Evolutionary conservation across 2,797 vertebrate species (phyloP), one percentile per base, ranked within the genome.

Genomic region (Parauchenoglanis punctatus): DNA sequence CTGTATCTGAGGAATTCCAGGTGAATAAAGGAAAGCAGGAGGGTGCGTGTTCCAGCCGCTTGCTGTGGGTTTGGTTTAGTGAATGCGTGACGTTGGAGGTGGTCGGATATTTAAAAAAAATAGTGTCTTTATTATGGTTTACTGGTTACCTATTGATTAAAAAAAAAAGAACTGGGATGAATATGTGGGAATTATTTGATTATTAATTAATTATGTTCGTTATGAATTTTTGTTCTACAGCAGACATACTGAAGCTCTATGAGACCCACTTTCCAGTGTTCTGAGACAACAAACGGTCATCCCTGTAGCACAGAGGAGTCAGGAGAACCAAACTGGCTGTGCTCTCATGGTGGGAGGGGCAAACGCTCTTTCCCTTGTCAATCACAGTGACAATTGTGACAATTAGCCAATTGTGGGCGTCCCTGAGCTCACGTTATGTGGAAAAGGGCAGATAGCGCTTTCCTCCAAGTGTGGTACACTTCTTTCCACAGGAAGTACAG

Each of bases 1-100:
- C 95, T 96, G 95, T 96, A 96, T 97, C 96, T 97, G 92, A 96
- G 94, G 93, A 96, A 95, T 93, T 95, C 93, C 93, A 94, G 94
- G 97, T 93, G 97, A 49, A 97, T 97, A 97, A 95, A 95, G 49
- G 84, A 90, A 87, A 90, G 94, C 91, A 92, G 54, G 20, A 61
- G 88, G 65, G n/a, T 52, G 61, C 88, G 90, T 89, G 82, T 87
- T 67, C 46, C 73, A 76, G 59, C 8, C 11, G 63, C 35, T 31
- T 59, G 25, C 77, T 58, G 54, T 86, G 83, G 83, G 58, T 52
- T 81, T 85, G 67, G 31, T 75, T 70, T 40, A 68, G 68, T 23
- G 20, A 54, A 65, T 17, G 52, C 20, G n/a, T 18, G 28, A 28
- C 54, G 13, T 18, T 28, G 15, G 75, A 54, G 75, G 12, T 6